Evolutionary conservation across 2,113 vertebrate species (phyloP).

Genomic region (Arvicanthis niloticus): DNA sequence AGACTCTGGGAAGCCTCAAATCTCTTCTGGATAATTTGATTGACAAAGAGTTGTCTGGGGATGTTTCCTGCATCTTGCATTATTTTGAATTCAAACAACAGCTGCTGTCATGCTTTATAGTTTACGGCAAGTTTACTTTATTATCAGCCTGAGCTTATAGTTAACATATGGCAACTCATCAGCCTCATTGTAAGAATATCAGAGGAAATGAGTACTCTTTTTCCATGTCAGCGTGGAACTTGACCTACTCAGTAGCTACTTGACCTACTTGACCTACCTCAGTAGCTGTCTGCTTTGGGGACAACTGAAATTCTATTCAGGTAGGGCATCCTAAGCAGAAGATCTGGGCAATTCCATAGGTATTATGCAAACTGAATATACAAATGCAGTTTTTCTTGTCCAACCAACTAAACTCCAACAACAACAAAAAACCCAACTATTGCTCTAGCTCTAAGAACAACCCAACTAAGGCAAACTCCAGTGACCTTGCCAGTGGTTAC

Average conservation of each 20-base stretch:
- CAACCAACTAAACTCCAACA: not conserved
- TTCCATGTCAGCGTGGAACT: not conserved
- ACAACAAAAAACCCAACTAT: not conserved
- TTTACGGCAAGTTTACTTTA: constrained; percentile 44
- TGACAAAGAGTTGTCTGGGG: constrained; percentile 31
- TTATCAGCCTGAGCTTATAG: not conserved
- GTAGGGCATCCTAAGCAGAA: not conserved
- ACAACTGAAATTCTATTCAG: not conserved
- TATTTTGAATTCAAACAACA: constrained; percentile 53
- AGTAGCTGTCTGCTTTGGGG: not conserved
- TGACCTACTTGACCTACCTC: not conserved
- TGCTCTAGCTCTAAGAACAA: not conserved
- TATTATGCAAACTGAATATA: not conserved
- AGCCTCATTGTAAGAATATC: not conserved
- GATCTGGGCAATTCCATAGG: not conserved
- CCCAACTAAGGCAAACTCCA: not conserved
- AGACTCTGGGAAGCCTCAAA: not conserved
- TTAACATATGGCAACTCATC: not conserved
- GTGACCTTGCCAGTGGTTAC: not conserved
- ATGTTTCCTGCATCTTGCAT: constrained; percentile 24
- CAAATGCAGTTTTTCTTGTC: not conserved
- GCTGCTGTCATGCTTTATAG: not conserved
- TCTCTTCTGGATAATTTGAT: constrained; percentile 23
- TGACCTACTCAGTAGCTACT: not conserved
- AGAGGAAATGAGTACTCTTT: not conserved